Evolutionary conservation across 2,888 invertebrate species (phyloP).

Genomic region (Cyclophora punctaria): DNA sequence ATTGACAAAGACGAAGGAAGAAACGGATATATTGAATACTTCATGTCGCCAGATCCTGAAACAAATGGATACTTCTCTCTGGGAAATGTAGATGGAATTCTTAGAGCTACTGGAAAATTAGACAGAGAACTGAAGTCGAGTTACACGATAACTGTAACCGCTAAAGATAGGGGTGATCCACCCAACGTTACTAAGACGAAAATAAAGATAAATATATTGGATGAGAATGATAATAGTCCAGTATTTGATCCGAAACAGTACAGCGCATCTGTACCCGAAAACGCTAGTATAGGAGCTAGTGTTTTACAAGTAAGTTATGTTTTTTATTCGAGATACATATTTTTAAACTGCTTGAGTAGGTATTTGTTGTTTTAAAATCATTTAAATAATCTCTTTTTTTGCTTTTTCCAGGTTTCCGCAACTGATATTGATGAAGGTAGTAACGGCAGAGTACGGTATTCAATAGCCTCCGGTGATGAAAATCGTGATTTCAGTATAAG

Average conservation of each 20-base stretch:
- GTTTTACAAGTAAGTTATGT: constrained; percentile 82
- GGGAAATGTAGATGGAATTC: constrained; percentile 89
- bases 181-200: constrained; percentile 81
- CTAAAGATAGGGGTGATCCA: constrained; percentile 91
- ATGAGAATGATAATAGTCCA: constrained; percentile 93
- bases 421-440: constrained; percentile 91
- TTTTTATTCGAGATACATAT: constrained; percentile 3
- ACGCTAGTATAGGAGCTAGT: constrained; percentile 94
- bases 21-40: constrained; percentile 93
- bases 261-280: constrained; percentile 92
- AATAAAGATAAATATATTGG: constrained; percentile 83
- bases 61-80: constrained; percentile 83
- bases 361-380: neutral
- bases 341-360: neutral
- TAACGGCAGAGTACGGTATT: constrained; percentile 94
- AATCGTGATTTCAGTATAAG: constrained; percentile 94
- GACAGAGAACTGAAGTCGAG: constrained; percentile 87
- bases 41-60: constrained; percentile 79
- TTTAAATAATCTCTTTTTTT: constrained; percentile 1
- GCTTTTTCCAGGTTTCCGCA: constrained; percentile 81
- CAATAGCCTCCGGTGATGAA: constrained; percentile 90
- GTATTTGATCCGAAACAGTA: constrained; percentile 92
- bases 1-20: constrained; percentile 92
- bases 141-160: constrained; percentile 86
- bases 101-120: constrained; percentile 88